A percentile compares a stretch with the other conserved stretches of the same genome.
Evolutionary conservation across 2,113 vertebrate species (phyloP).

Genomic region (Carassius carassius): DNA sequence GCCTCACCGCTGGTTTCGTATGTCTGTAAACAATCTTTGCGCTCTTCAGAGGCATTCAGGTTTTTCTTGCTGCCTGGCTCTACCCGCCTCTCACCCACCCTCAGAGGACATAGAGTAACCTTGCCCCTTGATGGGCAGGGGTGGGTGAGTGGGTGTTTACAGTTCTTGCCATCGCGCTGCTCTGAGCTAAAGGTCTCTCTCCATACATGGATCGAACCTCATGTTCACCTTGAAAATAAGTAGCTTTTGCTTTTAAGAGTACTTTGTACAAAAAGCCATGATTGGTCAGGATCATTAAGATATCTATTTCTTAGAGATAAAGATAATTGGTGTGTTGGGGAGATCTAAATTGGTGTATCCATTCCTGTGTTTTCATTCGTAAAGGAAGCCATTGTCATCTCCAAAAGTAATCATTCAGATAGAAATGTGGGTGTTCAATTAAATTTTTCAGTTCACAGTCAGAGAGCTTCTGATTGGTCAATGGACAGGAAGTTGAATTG

Average conservation of each 20-base stretch:
- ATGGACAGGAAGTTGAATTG: too few relatives aligned
- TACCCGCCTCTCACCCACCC: constrained; percentile 25
- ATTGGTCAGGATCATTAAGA: background rate
- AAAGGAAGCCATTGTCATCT: too few relatives aligned
- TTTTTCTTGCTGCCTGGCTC: constrained; percentile 46
- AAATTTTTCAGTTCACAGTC: too few relatives aligned
- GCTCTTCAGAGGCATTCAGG: constrained; percentile 59
- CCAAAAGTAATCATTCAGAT: too few relatives aligned
- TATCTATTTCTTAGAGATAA: background rate
- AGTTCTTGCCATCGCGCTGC: background rate
- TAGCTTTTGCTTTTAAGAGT: background rate
- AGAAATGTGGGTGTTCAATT: too few relatives aligned
- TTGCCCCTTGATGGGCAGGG: constrained; percentile 48
- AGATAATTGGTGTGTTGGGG: background rate
- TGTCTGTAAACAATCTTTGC: constrained; percentile 54
- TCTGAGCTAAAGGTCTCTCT: background rate
- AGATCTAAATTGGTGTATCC: background rate
- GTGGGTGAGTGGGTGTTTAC: background rate
- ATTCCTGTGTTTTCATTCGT: too few relatives aligned
- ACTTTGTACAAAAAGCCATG: background rate
- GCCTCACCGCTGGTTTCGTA: constrained; percentile 50
- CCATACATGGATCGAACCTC: background rate
- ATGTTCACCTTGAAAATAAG: constrained; percentile 6
- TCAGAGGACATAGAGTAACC: constrained; percentile 65
- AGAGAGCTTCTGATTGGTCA: too few relatives aligned